Conservation (phyloP, 1,140 invertebrate genomes). For the Micrasema longulum region DNA sequence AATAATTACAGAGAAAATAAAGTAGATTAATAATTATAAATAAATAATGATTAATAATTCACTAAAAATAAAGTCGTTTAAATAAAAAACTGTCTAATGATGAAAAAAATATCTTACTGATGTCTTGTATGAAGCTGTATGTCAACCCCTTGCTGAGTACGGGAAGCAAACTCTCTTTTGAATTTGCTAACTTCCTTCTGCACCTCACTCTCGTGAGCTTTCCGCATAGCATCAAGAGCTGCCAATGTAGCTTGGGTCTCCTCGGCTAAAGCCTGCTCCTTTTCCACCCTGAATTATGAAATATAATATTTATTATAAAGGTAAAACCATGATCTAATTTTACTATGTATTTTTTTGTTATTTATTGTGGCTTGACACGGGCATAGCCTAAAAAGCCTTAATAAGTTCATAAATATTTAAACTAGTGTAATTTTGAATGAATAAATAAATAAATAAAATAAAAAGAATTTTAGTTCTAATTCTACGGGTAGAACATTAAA, state of each 20-base stretch:
- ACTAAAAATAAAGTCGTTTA: background rate
- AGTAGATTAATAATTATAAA: too few species aligned
- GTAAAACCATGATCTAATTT: too few species aligned
- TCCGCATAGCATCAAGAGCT: constrained; percentile 91
- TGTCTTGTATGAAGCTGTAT: constrained; percentile 47
- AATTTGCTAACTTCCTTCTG: constrained; percentile 88
- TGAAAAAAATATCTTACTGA: constrained; percentile 45
- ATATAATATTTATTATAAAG: too few species aligned
- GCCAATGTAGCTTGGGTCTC: constrained; percentile 86
- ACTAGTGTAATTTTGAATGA: too few species aligned
- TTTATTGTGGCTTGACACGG: too few species aligned
- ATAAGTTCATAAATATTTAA: too few species aligned
- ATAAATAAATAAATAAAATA: too few species aligned
- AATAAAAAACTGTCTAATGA: background rate
- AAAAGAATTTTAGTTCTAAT: too few species aligned
- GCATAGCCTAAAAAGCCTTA: too few species aligned
- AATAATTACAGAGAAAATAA: too few species aligned
- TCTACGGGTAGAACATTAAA: too few species aligned
- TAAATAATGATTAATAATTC: background rate
- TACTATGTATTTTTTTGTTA: too few species aligned
- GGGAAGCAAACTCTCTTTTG: constrained; percentile 79
- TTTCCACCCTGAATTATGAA: constrained; percentile 71
- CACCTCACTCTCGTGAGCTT: constrained; percentile 92
- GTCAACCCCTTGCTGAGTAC: constrained; percentile 72
- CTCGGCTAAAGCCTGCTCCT: constrained; percentile 89